phyloP scores from a whole-genome alignment of 2,888 invertebrate genomes.

The Nemotelus nigrinus region DNA sequence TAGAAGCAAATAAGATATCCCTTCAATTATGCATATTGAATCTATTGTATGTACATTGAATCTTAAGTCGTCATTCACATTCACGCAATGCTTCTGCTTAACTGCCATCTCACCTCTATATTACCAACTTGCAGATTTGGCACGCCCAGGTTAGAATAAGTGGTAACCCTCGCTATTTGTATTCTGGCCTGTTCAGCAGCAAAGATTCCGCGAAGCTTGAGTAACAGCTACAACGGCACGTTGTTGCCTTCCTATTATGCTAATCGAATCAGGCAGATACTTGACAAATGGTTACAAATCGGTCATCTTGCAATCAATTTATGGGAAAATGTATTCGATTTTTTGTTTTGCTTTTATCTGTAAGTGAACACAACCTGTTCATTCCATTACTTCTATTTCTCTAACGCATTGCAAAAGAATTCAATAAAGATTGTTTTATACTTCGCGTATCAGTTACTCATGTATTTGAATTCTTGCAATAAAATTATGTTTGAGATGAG shows the following conservation, averaged over 20 bases:
- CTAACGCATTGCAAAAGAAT: not conserved
- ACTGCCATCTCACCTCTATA: too few relatives aligned
- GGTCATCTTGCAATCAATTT: slow-evolving; percentile 41
- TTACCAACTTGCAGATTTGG: too few relatives aligned
- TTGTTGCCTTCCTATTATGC: slow-evolving; percentile 45
- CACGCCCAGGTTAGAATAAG: not conserved
- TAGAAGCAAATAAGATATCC: too few relatives aligned
- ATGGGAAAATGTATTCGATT: slow-evolving; percentile 37
- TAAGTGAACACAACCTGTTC: slow-evolving; percentile 16
- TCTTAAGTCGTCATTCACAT: too few relatives aligned
- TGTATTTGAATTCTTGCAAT: too few relatives aligned
- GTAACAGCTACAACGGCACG: slow-evolving; percentile 32
- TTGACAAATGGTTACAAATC: slow-evolving; percentile 47
- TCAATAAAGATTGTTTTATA: too few relatives aligned
- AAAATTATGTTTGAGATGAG: too few relatives aligned
- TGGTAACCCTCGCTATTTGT: slow-evolving; percentile 11
- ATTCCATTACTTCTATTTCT: slow-evolving; percentile 38
- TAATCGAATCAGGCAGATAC: slow-evolving; percentile 45
- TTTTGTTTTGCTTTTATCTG: slow-evolving; percentile 1
- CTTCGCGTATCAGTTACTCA: too few relatives aligned
- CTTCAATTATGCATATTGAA: too few relatives aligned
- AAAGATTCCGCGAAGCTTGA: slow-evolving; percentile 31
- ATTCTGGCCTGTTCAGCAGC: not conserved
- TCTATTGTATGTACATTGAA: too few relatives aligned
- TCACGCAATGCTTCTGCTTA: too few relatives aligned